phyloP scores from a whole-genome alignment of 1,140 invertebrate genomes.

The Galleria mellonella region DNA sequence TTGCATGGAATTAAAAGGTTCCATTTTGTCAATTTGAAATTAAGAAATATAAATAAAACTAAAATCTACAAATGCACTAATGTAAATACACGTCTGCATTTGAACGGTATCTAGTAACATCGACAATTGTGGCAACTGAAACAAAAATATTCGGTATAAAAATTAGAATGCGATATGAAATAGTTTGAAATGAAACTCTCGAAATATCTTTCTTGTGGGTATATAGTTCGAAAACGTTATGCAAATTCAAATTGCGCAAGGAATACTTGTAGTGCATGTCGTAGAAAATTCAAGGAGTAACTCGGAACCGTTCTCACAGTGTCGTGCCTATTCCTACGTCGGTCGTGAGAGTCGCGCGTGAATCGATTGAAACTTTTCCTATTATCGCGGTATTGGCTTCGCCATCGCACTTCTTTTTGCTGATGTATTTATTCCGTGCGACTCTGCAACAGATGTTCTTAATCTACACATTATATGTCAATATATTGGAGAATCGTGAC shows the following conservation, averaged over 20 bases:
- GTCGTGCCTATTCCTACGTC: slow-evolving; percentile 16
- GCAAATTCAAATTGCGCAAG: background rate
- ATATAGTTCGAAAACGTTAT: background rate
- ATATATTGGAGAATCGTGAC: no score
- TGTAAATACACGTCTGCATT: no score
- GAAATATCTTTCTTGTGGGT: background rate
- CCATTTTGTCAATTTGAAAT: no score
- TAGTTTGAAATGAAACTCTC: background rate
- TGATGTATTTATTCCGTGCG: slow-evolving; percentile 19
- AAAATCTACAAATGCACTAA: no score
- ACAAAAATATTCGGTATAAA: no score
- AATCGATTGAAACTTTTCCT: slow-evolving; percentile 59
- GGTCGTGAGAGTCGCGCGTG: slow-evolving; percentile 27
- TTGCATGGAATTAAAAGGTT: no score
- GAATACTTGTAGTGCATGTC: slow-evolving; percentile 1
- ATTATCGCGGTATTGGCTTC: slow-evolving; percentile 42
- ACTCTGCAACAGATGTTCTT: slow-evolving; percentile 2
- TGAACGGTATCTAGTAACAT: no score
- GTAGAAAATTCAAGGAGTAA: slow-evolving; percentile 22
- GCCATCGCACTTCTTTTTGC: slow-evolving; percentile 32
- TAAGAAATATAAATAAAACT: no score
- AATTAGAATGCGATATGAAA: no score
- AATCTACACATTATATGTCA: background rate
- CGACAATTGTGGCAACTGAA: no score
- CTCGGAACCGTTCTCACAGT: slow-evolving; percentile 20